Base-by-base conservation (phyloP, 1,140 invertebrate genomes). In the Drosophila asahinai region DNA sequence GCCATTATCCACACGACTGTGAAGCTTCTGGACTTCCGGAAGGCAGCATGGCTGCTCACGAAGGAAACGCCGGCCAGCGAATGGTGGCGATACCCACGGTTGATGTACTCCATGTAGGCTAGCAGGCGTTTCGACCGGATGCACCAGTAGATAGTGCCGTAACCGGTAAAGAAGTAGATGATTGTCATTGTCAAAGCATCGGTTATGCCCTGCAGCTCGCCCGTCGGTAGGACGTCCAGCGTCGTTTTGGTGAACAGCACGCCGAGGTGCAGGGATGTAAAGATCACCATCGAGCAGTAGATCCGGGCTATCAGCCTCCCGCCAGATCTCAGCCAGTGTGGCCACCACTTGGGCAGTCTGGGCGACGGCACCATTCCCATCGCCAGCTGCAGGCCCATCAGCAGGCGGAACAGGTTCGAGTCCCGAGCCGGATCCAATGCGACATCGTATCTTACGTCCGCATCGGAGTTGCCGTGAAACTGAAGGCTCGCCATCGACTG, bases 161-260 rank as follows among this genome's bases (percentile, higher is more conserved):
- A 92, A 33, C 43, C 45, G 5, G 91, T 80, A 30, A 91, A 92
- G 27, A 78, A 91, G 48, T 90, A 92, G 17, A 92, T 92, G 2
- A 92, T 75, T 14, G 75, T 77, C 89, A 92, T 91, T 27, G 89
- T 92, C 7, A 92, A 36, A 1, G 91, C 77, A 58, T 92, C 91
- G 1, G 91, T 91, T 2, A 92, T 92, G 36, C 78, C 66, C 61
- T 90, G 86, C 33, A 92, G 64, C 40, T 91, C 66, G 3, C 91
- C 91, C 12, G 57, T 62, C 12, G 81, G 76, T 52, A 92, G 27
- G 17, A 73, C 80, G 42, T 91, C 91, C 33, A 84, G 52, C 9
- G 89, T 87, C 1, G 91, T 81, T 51, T 87, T 91, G 19, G 66
- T 70, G 40, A 80, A 92, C 1, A 92, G 64, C 22, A 92, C 7